These are phyloP conservation scores for Conomelus anceps DNA, from an alignment of 2,888 invertebrate species.

Conservation along the genomic window DNA sequence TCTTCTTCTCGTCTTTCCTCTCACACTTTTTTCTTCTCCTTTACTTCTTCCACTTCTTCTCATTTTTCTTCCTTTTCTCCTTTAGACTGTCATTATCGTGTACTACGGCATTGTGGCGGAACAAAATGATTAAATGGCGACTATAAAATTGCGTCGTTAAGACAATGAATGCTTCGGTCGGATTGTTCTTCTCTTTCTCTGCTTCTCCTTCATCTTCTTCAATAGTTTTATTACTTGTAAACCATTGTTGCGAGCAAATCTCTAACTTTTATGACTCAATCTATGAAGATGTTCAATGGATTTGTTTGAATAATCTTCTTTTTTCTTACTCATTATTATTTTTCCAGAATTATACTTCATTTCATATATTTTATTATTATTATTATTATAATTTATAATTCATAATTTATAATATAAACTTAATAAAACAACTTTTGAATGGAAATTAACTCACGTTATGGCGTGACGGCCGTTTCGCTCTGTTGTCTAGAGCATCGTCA, in stretches of 20 bases:
- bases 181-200: not conserved
- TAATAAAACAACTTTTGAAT: too few relatives aligned
- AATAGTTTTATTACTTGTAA: not conserved
- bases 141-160: not conserved
- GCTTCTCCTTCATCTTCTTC: not conserved
- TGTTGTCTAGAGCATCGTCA: too few relatives aligned
- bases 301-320: too few relatives aligned
- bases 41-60: not conserved
- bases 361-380: too few relatives aligned
- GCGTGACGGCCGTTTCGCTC: too few relatives aligned
- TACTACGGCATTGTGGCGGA: not conserved
- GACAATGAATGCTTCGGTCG: not conserved
- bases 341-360: too few relatives aligned
- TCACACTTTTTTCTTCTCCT: not conserved
- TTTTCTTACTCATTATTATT: too few relatives aligned
- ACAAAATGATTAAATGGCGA: not conserved
- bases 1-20: not conserved
- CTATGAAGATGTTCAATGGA: too few relatives aligned
- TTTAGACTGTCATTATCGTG: not conserved
- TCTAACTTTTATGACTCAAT: not conserved
- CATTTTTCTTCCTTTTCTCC: not conserved
- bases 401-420: too few relatives aligned
- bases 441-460: too few relatives aligned
- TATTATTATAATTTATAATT: too few relatives aligned
- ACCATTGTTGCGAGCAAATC: not conserved